phyloP scores from a whole-genome alignment of 2,888 invertebrate species.

The Epicampocera succincta region DNA sequence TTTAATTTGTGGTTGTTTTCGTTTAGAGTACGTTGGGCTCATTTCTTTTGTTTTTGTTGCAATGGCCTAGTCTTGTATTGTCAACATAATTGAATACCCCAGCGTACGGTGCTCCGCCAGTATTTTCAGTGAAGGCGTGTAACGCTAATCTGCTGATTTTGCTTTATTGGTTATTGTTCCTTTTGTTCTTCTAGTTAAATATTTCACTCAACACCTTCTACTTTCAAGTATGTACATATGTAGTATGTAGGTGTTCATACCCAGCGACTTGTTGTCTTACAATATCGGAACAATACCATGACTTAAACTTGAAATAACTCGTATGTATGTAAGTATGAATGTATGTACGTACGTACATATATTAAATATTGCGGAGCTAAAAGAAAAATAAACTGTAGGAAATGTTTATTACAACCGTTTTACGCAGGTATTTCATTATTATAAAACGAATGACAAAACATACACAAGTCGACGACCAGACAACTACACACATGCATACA shows the following conservation, averaged over 20 bases:
- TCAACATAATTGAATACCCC: conserved; percentile 51
- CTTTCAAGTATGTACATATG: conserved; percentile 10
- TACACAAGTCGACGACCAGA: too few species aligned
- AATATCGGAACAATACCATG: conserved; percentile 11
- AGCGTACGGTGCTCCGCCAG: neutral
- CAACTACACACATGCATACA: too few species aligned
- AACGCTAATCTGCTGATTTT: conserved; percentile 58
- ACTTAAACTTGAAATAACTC: conserved; percentile 33
- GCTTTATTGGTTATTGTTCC: conserved; percentile 6
- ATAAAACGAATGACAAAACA: too few species aligned
- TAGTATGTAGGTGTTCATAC: neutral
- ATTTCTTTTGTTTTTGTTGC: conserved; percentile 38
- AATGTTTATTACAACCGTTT: too few species aligned
- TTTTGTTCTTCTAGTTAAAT: conserved; percentile 31
- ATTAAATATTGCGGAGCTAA: too few species aligned
- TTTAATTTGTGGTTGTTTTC: conserved; percentile 18
- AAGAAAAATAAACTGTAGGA: too few species aligned
- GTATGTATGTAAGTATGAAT: too few species aligned
- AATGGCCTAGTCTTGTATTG: conserved; percentile 46
- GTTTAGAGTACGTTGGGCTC: conserved; percentile 23
- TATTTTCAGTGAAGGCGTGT: neutral
- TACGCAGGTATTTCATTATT: too few species aligned
- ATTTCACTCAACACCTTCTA: conserved; percentile 44
- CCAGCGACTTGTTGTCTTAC: conserved; percentile 20
- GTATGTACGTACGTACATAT: too few species aligned